These are phyloP conservation scores for Drosophila percnosoma DNA, from an alignment of 2,888 invertebrate genomes.

Conservation along the genomic window DNA sequence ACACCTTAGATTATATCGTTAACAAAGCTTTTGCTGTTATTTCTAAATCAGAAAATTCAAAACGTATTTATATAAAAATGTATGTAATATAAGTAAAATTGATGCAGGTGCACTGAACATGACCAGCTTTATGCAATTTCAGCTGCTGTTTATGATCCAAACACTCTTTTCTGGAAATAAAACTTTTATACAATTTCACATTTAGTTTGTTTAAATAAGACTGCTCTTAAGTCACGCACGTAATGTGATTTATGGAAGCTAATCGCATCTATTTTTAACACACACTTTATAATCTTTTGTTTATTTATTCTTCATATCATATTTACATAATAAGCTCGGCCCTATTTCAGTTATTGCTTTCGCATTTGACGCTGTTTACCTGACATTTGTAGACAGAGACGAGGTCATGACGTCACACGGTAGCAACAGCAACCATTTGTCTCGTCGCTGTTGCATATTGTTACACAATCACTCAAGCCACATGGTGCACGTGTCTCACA, in stretches of 20 bases:
- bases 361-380: slow-evolving; percentile 45
- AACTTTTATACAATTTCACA: not conserved
- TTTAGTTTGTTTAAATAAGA: not conserved
- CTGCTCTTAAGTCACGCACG: not conserved
- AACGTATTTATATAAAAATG: not conserved
- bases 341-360: slow-evolving; percentile 42
- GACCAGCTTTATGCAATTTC: not conserved
- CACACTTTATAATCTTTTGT: slow-evolving; percentile 1
- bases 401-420: slow-evolving; percentile 36
- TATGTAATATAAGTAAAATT: not conserved
- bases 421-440: not conserved
- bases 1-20: slow-evolving; percentile 8
- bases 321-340: slow-evolving; percentile 22
- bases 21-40: slow-evolving; percentile 5
- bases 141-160: not conserved
- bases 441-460: slow-evolving; percentile 16
- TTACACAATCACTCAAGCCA: not conserved
- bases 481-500: slow-evolving; percentile 59
- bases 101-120: slow-evolving; percentile 6
- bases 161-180: not conserved
- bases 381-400: slow-evolving; percentile 33
- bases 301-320: not conserved
- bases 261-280: not conserved
- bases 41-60: not conserved
- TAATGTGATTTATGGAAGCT: not conserved